phyloP scores from a whole-genome alignment of 2,113 vertebrate species.

The Laticauda colubrina region DNA sequence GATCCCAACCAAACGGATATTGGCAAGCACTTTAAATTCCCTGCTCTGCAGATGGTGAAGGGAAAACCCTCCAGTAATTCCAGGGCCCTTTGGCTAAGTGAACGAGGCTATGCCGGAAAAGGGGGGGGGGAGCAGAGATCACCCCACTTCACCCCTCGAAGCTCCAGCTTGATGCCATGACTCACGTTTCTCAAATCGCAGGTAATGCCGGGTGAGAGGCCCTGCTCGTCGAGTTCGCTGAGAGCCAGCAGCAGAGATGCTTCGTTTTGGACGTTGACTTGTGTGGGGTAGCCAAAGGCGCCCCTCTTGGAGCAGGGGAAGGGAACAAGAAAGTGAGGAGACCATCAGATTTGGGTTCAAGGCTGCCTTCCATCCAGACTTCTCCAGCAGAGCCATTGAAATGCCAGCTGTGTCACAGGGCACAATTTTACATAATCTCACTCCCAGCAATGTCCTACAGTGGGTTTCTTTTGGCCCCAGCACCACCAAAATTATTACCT shows the following conservation, averaged over 20 bases:
- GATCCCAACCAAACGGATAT: not conserved
- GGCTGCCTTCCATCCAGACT: not conserved
- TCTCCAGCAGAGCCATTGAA: not conserved
- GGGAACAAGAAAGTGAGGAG: not conserved
- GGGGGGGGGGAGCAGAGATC: not conserved
- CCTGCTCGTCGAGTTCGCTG: slow-evolving; percentile 33
- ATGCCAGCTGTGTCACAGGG: not conserved
- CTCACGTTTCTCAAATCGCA: slow-evolving; percentile 52
- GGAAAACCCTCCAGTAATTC: not conserved
- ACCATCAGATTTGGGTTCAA: not conserved
- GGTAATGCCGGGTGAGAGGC: slow-evolving; percentile 35
- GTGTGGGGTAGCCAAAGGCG: slow-evolving; percentile 17
- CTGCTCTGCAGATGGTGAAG: not conserved
- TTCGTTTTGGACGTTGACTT: slow-evolving; percentile 49
- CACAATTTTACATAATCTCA: not conserved
- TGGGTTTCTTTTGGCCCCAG: not conserved
- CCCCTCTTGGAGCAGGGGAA: slow-evolving; percentile 16
- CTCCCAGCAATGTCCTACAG: not conserved
- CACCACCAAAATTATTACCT: not conserved
- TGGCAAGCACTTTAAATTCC: not conserved
- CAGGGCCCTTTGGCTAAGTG: not conserved
- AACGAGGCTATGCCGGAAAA: not conserved
- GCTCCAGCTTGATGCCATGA: not conserved
- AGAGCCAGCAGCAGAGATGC: slow-evolving; percentile 44
- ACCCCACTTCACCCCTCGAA: not conserved